A percentile compares a stretch with the other conserved stretches of the same genome.
phyloP scores from a whole-genome alignment of 2,113 vertebrate genomes.

The Rattus norvegicus region DNA sequence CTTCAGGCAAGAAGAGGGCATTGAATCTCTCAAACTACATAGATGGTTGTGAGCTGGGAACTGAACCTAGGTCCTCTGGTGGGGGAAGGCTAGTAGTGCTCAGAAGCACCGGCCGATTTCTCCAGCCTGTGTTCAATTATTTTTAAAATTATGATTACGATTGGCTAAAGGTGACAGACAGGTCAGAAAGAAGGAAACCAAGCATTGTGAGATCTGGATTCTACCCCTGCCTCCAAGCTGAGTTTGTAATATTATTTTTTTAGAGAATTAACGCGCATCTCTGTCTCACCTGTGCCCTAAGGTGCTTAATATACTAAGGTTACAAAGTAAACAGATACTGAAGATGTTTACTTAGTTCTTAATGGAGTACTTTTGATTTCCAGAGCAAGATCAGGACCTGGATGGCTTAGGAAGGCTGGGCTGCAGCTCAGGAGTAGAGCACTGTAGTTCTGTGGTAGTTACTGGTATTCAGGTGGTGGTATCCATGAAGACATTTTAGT shows the following conservation, averaged over 20 bases:
- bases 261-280: background rate
- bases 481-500: background rate
- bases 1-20: background rate
- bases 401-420: background rate
- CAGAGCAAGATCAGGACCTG: background rate
- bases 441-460: background rate
- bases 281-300: background rate
- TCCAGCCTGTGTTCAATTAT: background rate
- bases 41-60: background rate
- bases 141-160: background rate
- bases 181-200: background rate
- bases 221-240: background rate
- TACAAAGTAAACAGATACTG: conserved; percentile 41
- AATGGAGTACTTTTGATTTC: background rate
- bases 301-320: background rate
- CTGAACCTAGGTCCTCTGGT: background rate
- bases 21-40: background rate
- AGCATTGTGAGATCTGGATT: background rate
- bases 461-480: background rate
- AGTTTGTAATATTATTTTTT: background rate
- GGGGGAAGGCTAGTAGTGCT: background rate
- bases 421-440: background rate
- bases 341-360: background rate
- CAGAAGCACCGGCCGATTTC: background rate
- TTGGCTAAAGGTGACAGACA: background rate